These are phyloP conservation scores for Andrena dorsata DNA, from an alignment of 2,888 invertebrate genomes.

Conservation along the genomic window DNA sequence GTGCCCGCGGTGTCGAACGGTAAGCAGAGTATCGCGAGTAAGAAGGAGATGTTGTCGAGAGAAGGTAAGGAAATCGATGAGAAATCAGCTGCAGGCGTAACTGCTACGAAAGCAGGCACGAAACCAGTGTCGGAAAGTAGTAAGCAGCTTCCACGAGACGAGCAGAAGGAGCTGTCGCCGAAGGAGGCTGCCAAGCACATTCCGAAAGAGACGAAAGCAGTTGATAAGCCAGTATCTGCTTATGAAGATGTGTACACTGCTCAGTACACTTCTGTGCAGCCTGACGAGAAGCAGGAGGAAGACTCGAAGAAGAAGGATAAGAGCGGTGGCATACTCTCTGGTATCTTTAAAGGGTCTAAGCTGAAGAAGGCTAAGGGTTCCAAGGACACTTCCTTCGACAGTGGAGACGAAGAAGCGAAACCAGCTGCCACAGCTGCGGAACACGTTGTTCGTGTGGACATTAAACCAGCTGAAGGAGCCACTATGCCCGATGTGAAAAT, in stretches of 20 bases:
- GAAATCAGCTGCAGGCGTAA: slow-evolving; percentile 84
- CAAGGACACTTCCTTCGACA: slow-evolving; percentile 81
- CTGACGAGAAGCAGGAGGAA: slow-evolving; percentile 61
- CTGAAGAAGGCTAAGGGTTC: slow-evolving; percentile 80
- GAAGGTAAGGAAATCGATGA: slow-evolving; percentile 87
- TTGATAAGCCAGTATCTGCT: slow-evolving; percentile 71
- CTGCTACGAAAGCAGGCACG: slow-evolving; percentile 85
- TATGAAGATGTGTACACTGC: slow-evolving; percentile 78
- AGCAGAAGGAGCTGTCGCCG: slow-evolving; percentile 29
- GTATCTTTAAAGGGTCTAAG: slow-evolving; percentile 81
- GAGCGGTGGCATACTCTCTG: slow-evolving; percentile 78
- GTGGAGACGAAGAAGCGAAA: slow-evolving; percentile 80
- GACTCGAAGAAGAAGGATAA: slow-evolving; percentile 78
- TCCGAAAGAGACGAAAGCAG: slow-evolving; percentile 38
- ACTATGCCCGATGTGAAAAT: slow-evolving; percentile 77
- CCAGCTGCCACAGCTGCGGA: slow-evolving; percentile 67
- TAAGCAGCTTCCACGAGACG: slow-evolving; percentile 22
- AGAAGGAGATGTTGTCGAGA: slow-evolving; percentile 86
- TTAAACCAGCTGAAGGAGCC: background rate
- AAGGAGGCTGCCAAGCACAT: slow-evolving; percentile 19
- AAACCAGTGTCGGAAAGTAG: slow-evolving; percentile 69
- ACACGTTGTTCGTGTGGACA: slow-evolving; percentile 17
- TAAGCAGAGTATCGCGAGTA: slow-evolving; percentile 68
- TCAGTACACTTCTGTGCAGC: slow-evolving; percentile 60
- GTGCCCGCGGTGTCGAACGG: slow-evolving; percentile 27